Conservation (phyloP, 2,888 invertebrate species). For the Steinernema carpocapsae region DNA sequence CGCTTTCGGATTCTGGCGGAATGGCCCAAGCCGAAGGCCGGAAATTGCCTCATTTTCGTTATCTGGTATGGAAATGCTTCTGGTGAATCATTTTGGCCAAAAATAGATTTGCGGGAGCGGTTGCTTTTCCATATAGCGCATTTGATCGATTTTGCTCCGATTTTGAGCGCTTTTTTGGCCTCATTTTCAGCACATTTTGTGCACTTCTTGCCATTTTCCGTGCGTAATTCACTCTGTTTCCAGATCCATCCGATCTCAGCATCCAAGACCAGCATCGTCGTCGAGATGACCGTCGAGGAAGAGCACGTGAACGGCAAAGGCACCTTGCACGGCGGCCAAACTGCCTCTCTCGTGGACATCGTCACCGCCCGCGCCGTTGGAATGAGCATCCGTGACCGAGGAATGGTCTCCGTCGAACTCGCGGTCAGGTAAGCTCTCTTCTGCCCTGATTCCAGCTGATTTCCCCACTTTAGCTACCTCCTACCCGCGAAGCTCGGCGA, state of each 20-base stretch:
- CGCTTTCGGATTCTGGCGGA: too few relatives aligned
- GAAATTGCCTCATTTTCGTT: too few relatives aligned
- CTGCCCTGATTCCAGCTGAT: background rate
- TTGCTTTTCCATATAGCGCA: too few relatives aligned
- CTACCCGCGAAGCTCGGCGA: conserved; percentile 64
- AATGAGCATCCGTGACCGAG: conserved; percentile 53
- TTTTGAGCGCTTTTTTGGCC: too few relatives aligned
- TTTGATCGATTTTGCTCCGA: too few relatives aligned
- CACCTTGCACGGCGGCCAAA: conserved; percentile 64
- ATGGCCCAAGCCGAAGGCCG: too few relatives aligned
- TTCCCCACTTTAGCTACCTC: conserved; percentile 57
- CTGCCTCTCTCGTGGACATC: conserved; percentile 63
- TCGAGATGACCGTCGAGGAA: conserved; percentile 56
- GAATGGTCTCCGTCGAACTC: conserved; percentile 62
- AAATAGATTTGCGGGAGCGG: too few relatives aligned
- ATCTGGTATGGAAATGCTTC: too few relatives aligned
- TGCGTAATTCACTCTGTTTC: background rate
- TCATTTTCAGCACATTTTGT: too few relatives aligned
- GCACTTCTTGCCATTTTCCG: too few relatives aligned
- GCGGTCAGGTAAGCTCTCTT: conserved; percentile 53
- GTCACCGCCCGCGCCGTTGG: conserved; percentile 61
- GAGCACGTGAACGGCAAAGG: conserved; percentile 65
- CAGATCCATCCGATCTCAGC: conserved; percentile 55
- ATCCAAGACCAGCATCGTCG: conserved; percentile 50
- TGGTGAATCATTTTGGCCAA: too few relatives aligned